Conservation (phyloP, 2,113 vertebrate species). For the Gnathonemus longibarbis region DNA sequence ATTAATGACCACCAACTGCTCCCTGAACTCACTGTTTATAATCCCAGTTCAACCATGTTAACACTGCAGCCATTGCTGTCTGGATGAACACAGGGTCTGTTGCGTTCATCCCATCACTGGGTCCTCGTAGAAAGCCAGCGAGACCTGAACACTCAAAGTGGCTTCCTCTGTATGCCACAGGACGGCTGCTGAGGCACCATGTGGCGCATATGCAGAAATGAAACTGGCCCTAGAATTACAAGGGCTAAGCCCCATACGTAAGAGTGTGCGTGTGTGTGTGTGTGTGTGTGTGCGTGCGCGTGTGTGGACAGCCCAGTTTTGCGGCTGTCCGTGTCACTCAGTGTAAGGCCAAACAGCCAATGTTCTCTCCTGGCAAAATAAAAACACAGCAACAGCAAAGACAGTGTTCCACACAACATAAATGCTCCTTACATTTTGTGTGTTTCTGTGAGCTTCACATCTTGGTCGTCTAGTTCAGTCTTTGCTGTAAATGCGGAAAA, state of each 20-base stretch:
- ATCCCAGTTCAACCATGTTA: conserved; percentile 56
- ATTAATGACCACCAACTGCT: conserved; percentile 45
- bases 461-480: conserved; percentile 80
- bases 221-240: neutral
- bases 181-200: neutral
- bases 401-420: conserved; percentile 52
- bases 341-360: neutral
- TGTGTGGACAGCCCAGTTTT: neutral
- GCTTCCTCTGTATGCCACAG: neutral
- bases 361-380: neutral
- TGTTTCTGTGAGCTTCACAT: conserved; percentile 70
- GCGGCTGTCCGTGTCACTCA: neutral
- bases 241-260: neutral
- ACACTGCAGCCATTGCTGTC: conserved; percentile 63
- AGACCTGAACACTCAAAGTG: conserved; percentile 57
- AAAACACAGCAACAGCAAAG: conserved; percentile 9
- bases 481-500: conserved; percentile 67
- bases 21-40: conserved; percentile 63
- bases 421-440: conserved; percentile 81
- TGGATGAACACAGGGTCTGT: conserved; percentile 69
- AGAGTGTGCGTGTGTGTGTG: neutral
- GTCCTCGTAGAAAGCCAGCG: conserved; percentile 56
- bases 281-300: too few relatives aligned
- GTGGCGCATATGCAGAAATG: neutral
- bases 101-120: conserved; percentile 60